These are phyloP conservation scores for Agonopterix subpropinquella DNA, from an alignment of 2,888 invertebrate genomes.

Conservation along the genomic window DNA sequence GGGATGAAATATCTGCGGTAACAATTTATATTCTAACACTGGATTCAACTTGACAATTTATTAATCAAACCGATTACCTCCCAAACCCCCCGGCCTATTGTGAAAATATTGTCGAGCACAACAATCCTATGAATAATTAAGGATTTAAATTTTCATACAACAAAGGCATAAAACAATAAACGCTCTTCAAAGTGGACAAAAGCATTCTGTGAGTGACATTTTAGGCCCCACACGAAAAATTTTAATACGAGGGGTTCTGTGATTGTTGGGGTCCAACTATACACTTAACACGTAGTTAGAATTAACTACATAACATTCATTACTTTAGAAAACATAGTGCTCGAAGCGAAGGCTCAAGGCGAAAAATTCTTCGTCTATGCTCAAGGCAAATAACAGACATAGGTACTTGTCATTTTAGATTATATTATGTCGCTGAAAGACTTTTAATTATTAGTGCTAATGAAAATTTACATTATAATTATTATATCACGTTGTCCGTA, in stretches of 20 bases:
- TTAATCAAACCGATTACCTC: constrained; percentile 75
- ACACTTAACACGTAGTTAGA: constrained; percentile 31
- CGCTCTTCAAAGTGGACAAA: constrained; percentile 69
- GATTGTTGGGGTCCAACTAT: constrained; percentile 26
- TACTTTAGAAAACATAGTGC: not conserved
- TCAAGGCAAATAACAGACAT: too few species aligned
- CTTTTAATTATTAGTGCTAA: too few species aligned
- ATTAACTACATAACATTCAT: constrained; percentile 7
- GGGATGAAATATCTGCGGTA: constrained; percentile 72
- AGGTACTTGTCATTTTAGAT: too few species aligned
- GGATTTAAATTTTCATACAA: constrained; percentile 72
- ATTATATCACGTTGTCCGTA: too few species aligned
- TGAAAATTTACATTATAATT: too few species aligned
- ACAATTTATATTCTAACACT: constrained; percentile 72
- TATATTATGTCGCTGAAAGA: too few species aligned
- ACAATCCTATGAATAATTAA: constrained; percentile 76
- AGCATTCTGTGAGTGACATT: constrained; percentile 62
- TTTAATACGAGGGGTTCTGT: constrained; percentile 45
- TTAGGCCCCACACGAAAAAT: constrained; percentile 49
- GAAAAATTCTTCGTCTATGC: too few species aligned
- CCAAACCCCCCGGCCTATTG: constrained; percentile 65
- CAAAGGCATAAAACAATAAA: constrained; percentile 73
- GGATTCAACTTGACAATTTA: constrained; percentile 76
- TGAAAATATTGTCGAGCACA: constrained; percentile 70
- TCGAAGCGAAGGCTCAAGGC: too few species aligned